phyloP scores from a whole-genome alignment of 2,113 vertebrate species.

The Odocoileus hemionus region DNA sequence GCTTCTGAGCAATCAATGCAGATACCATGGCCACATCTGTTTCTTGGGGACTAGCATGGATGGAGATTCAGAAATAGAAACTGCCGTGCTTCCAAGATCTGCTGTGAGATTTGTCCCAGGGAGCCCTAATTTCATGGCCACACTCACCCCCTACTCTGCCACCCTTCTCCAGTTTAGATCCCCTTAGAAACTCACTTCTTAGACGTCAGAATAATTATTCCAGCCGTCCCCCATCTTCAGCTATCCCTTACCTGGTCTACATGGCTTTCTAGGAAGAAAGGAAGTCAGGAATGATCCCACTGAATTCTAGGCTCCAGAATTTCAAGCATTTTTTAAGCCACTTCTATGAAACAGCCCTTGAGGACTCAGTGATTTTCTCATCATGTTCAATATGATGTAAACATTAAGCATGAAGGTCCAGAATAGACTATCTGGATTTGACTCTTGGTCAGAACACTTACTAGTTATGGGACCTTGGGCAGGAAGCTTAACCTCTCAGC shows the following conservation, averaged over 20 bases:
- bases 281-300: neutral
- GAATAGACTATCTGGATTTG: neutral
- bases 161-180: neutral
- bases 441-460: neutral
- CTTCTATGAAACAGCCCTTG: neutral
- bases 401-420: neutral
- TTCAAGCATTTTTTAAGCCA: neutral
- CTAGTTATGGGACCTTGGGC: neutral
- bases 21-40: neutral
- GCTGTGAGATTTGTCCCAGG: neutral
- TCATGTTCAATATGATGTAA: neutral
- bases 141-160: neutral
- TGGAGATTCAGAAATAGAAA: neutral
- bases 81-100: neutral
- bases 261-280: neutral
- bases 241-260: neutral
- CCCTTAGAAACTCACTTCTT: neutral
- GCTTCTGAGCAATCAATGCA: neutral
- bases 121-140: neutral
- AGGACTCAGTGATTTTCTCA: neutral
- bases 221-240: neutral
- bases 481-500: neutral
- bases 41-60: neutral
- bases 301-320: neutral
- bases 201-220: neutral